phyloP scores from a whole-genome alignment of 23 tunicate genomes.

The Botrylloides violaceus region DNA sequence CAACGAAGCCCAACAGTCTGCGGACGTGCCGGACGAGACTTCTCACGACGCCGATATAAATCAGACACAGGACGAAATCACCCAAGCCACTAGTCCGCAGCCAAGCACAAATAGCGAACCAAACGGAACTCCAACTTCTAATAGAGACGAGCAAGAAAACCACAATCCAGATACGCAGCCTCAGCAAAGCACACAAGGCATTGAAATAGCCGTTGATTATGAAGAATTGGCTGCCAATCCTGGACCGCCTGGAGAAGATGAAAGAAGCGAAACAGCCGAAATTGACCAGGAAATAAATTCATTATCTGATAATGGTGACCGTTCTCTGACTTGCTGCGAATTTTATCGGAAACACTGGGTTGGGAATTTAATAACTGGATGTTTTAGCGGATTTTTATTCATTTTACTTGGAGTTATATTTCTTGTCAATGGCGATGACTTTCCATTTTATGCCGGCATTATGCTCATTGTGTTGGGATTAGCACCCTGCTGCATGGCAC shows the following conservation, averaged over 20 bases:
- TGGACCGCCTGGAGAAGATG: neutral
- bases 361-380: constrained; percentile 53
- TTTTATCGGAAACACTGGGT: constrained; percentile 67
- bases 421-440: constrained; percentile 7
- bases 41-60: too few species aligned
- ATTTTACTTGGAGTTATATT: constrained; percentile 53
- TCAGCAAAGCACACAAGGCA: neutral
- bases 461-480: constrained; percentile 53
- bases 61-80: too few species aligned
- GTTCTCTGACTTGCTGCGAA: constrained; percentile 5
- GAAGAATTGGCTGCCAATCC: neutral
- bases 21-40: too few species aligned
- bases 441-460: constrained; percentile 62
- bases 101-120: too few species aligned
- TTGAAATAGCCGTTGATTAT: constrained; percentile 3
- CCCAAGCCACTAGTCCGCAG: too few species aligned
- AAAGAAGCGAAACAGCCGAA: constrained; percentile 1
- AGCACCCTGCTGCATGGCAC: constrained; percentile 49
- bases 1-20: neutral
- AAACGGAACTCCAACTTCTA: neutral
- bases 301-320: neutral
- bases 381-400: constrained; percentile 55
- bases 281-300: constrained; percentile 1
- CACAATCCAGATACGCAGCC: neutral
- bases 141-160: neutral